Base-by-base conservation (phyloP, 2,113 vertebrate genomes). In the Carollia perspicillata region DNA sequence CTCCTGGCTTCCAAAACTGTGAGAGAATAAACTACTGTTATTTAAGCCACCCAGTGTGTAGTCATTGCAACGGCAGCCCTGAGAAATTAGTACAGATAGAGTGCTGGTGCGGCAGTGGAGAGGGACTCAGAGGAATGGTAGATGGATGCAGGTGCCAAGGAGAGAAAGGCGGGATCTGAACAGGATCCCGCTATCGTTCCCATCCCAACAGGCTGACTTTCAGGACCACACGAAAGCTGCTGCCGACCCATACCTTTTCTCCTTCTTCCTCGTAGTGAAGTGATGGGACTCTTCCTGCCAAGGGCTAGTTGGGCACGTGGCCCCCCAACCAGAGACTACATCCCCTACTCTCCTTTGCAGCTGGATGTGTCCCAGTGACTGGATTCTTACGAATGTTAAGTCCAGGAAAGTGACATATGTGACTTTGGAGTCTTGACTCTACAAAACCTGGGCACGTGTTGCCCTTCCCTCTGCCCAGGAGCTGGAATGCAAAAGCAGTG, bases 1-100 rank as follows among this genome's bases (percentile, higher is more conserved):
- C 17, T 81, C 66, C 44, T 63, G 60, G 13, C 28, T 40, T 94
- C 68, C 28, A 72, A 11, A 66, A 23, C 8, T 30, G 6, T 63
- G 26, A 81, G 16, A 74, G 35, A 60, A 66, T 60, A 35, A 1
- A 47, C 33, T 44, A 65, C 74, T 72, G 35, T 44, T 77, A 26
- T 79, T 83, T 72, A 35, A 63, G 58, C 2, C 80, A 60, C 80
- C 20, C 8, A 1, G 6, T 18, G 23, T 23, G 8, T n/a, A 13
- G 7, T 28, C 3, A 7, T 30, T 55, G 37, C 33, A 7, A 26
- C 0, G 0, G 44, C 23, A 47, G n/a, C 17, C 16, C 23, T 37
- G 22, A n/a, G 33, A 44, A 10, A 55, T 23, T 11, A 6, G 47
- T 8, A 26, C 35, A 53, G 18, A 8, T 12, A 8, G 22, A 20